Evolutionary conservation across 2,113 vertebrate species (phyloP).

Genomic region (Oceanodroma tethys): DNA sequence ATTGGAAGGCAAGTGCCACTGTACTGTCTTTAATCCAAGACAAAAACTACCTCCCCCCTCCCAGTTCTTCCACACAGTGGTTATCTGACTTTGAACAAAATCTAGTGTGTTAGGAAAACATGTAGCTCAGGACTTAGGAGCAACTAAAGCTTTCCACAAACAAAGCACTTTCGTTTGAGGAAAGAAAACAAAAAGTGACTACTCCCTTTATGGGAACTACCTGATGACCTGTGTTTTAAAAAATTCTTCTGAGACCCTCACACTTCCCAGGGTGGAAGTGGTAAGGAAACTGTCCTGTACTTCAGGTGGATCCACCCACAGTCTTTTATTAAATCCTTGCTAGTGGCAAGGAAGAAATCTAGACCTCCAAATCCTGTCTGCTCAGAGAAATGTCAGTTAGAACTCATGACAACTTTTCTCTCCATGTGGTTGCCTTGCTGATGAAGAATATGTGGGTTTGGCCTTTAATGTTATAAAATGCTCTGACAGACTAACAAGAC

Average conservation of each 20-base stretch:
- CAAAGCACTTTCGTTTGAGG: neutral
- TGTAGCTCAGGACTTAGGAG: neutral
- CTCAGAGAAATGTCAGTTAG: neutral
- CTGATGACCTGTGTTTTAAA: neutral
- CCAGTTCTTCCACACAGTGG: neutral
- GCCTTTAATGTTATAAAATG: neutral
- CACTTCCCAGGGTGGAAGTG: neutral
- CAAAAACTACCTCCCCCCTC: neutral
- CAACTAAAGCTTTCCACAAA: neutral
- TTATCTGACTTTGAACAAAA: neutral
- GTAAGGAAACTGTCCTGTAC: neutral
- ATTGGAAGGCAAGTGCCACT: neutral
- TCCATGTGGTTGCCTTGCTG: neutral
- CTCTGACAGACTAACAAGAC: neutral
- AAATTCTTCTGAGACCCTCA: neutral
- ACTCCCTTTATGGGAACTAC: neutral
- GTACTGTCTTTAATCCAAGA: neutral
- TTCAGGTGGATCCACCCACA: neutral
- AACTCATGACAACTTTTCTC: neutral
- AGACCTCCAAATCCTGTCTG: neutral
- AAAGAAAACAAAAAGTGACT: neutral
- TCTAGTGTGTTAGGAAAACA: neutral
- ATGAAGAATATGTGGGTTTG: neutral
- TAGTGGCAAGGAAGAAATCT: neutral
- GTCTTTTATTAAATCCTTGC: neutral